These are phyloP conservation scores for Bombus turneri DNA, from an alignment of 1,140 invertebrate species.

Conservation along the genomic window DNA sequence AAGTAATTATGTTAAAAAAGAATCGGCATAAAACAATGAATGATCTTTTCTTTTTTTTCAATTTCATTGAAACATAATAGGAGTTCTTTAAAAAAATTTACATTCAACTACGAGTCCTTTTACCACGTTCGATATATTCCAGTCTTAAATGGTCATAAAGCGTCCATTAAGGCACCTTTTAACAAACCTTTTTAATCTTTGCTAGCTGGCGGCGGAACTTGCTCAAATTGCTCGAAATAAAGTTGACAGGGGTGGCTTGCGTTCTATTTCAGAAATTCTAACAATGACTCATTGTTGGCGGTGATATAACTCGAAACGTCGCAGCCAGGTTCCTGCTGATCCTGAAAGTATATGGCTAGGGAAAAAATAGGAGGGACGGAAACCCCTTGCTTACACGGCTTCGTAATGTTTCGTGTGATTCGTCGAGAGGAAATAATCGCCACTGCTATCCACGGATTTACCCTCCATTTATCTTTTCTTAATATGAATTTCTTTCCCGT, in stretches of 20 bases:
- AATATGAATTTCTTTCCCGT: background rate
- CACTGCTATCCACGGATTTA: background rate
- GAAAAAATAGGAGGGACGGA: constrained; percentile 16
- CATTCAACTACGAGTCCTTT: background rate
- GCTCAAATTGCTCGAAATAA: constrained; percentile 19
- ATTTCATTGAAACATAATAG: background rate
- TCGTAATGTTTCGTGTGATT: constrained; percentile 18
- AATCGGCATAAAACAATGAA: background rate
- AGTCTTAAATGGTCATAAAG: background rate
- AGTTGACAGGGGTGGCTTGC: background rate
- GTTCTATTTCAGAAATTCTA: constrained; percentile 45
- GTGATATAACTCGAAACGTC: constrained; percentile 47
- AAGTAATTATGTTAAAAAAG: background rate
- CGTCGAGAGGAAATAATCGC: constrained; percentile 28
- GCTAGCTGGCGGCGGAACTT: background rate
- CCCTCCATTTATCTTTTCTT: background rate
- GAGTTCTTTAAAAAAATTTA: background rate
- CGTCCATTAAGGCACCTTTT: background rate
- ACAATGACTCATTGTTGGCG: constrained; percentile 49
- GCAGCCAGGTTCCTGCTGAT: constrained; percentile 27
- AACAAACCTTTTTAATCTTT: constrained; percentile 8
- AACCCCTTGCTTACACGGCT: constrained; percentile 36
- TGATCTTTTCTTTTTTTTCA: background rate
- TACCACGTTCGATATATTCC: background rate
- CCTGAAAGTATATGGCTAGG: constrained; percentile 12